phyloP scores from a whole-genome alignment of 2,888 invertebrate genomes.

The Dicranocentrus wangi region DNA sequence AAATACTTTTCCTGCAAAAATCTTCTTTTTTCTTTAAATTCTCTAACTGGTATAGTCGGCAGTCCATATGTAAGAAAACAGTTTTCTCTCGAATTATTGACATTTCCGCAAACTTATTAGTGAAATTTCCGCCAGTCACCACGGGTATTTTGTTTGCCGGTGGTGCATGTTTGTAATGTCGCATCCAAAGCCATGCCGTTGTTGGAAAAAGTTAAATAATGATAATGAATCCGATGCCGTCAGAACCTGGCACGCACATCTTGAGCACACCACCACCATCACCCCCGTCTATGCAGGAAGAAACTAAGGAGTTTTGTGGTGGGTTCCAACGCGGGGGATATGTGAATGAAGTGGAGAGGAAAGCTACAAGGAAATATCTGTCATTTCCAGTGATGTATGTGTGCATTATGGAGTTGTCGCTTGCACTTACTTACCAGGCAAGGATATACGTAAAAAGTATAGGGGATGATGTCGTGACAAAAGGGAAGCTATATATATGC shows the following conservation, averaged over 20 bases:
- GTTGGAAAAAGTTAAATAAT: conserved; percentile 1
- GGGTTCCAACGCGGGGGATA: background rate
- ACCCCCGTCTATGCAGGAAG: background rate
- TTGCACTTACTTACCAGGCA: conserved; percentile 32
- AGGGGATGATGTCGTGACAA: conserved; percentile 16
- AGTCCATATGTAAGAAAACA: no score
- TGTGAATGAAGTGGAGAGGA: conserved; percentile 20
- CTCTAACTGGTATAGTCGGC: no score
- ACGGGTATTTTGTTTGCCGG: no score
- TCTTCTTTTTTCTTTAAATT: no score
- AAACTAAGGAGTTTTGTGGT: background rate
- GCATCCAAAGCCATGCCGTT: no score
- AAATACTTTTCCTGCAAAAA: no score
- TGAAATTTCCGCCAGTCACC: no score
- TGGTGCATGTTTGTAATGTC: no score
- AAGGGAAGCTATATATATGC: conserved; percentile 28
- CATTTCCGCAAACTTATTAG: no score
- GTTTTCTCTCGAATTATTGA: no score
- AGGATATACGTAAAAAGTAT: conserved; percentile 3
- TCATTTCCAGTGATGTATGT: conserved; percentile 56
- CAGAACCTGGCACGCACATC: background rate
- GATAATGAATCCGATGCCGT: conserved; percentile 8
- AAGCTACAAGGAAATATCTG: conserved; percentile 57
- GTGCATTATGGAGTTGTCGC: conserved; percentile 60
- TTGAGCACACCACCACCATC: background rate